A percentile compares a stretch with the other conserved stretches of the same genome.
Conservation (phyloP, 2,797 vertebrate species). For the Heliangelus exortis region DNA sequence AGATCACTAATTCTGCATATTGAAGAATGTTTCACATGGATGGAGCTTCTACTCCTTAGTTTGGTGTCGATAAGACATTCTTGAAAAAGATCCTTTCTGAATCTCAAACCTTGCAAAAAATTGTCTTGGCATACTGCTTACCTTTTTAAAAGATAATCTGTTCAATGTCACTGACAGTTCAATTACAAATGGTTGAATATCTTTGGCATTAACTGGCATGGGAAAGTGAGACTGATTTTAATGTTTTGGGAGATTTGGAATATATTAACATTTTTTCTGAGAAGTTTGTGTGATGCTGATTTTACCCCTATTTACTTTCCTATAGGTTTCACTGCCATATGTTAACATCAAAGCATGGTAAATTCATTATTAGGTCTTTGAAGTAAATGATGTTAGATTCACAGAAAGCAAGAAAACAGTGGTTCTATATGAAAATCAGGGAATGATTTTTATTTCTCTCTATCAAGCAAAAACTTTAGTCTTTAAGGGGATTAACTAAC, state of each 20-base stretch:
- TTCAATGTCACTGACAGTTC: not conserved
- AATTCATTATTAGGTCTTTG: not conserved
- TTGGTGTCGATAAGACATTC: not conserved
- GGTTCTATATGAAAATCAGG: not conserved
- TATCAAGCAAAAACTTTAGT: not conserved
- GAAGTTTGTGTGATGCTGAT: not conserved
- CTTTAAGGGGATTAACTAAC: not conserved
- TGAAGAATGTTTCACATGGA: not conserved
- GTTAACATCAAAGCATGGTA: not conserved
- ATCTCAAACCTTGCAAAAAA: not conserved
- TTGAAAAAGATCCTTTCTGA: not conserved
- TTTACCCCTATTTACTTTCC: not conserved
- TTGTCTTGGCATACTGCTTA: not conserved
- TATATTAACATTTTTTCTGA: not conserved
- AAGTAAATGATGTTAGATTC: not conserved
- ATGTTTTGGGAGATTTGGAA: not conserved
- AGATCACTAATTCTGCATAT: not conserved
- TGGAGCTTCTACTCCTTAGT: not conserved
- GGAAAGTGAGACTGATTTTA: not conserved
- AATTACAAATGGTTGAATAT: constrained; percentile 2
- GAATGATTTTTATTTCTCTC: not conserved
- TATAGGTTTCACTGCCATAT: not conserved
- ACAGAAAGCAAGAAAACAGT: not conserved
- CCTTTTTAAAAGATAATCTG: constrained; percentile 13
- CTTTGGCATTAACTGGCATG: not conserved